Evolutionary conservation across 2,888 invertebrate species (phyloP).

Genomic region (Tachina fera): DNA sequence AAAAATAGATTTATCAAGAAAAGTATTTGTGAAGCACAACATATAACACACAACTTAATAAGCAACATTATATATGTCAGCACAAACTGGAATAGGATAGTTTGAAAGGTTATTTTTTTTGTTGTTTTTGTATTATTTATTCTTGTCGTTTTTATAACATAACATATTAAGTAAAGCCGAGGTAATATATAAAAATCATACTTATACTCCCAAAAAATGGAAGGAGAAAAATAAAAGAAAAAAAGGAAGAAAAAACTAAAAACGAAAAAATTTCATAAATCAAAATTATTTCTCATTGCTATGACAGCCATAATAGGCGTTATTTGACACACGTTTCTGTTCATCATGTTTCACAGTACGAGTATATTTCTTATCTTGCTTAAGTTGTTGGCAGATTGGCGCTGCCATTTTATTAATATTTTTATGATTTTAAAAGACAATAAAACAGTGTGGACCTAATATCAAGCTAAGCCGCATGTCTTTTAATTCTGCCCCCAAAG

Average conservation of each 20-base stretch:
- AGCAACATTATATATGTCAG: not conserved
- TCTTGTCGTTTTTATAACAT: slow-evolving; percentile 21
- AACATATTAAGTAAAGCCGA: slow-evolving; percentile 13
- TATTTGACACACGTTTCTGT: slow-evolving; percentile 76
- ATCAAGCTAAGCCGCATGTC: slow-evolving; percentile 57
- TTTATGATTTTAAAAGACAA: slow-evolving; percentile 16
- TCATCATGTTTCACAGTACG: slow-evolving; percentile 46
- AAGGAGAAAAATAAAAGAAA: not conserved
- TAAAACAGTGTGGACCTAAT: slow-evolving; percentile 43
- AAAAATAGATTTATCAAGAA: slow-evolving; percentile 32
- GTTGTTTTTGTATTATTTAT: slow-evolving; percentile 13
- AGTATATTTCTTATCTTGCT: slow-evolving; percentile 11
- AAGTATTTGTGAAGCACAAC: not conserved
- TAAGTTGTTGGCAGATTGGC: slow-evolving; percentile 7
- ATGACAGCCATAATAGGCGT: slow-evolving; percentile 77
- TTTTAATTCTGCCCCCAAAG: slow-evolving; percentile 30
- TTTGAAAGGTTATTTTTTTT: slow-evolving; percentile 9
- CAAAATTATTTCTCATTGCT: slow-evolving; percentile 79
- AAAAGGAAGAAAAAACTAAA: not conserved
- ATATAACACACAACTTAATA: slow-evolving; percentile 1
- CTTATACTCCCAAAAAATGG: not conserved
- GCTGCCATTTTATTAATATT: slow-evolving; percentile 29
- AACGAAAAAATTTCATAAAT: slow-evolving; percentile 78
- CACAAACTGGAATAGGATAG: not conserved
- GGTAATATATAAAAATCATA: slow-evolving; percentile 45